Conservation (phyloP, 2,888 invertebrate genomes). For the Macrosoma leucophasiata region DNA sequence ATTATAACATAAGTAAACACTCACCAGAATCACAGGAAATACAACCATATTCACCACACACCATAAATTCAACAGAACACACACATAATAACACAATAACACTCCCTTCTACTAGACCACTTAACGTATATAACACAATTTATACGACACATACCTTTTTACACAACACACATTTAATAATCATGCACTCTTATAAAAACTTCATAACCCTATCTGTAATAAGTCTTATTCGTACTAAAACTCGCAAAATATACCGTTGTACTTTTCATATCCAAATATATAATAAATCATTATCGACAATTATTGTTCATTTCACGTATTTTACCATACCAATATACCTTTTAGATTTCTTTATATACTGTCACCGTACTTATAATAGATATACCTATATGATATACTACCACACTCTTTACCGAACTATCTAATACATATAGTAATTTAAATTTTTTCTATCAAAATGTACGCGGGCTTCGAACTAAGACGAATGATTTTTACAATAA, state of each 20-base stretch:
- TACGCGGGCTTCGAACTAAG: constrained; percentile 2
- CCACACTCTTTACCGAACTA: neutral
- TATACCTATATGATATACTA: neutral
- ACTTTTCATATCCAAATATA: constrained; percentile 1
- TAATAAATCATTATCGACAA: no score
- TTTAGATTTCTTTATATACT: constrained; percentile 1
- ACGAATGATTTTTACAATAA: constrained; percentile 1
- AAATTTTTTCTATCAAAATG: constrained; percentile 7
- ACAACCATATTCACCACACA: constrained; percentile 1
- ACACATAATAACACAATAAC: neutral
- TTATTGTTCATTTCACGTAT: no score
- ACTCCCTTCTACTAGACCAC: neutral
- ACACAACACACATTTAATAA: no score
- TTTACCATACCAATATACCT: neutral
- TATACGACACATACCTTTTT: no score
- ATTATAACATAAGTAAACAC: neutral
- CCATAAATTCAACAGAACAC: neutral
- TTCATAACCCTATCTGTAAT: no score
- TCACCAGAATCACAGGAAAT: neutral
- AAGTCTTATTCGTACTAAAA: no score
- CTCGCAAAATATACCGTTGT: neutral
- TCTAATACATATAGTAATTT: neutral
- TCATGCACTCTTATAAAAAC: no score
- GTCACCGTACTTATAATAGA: neutral
- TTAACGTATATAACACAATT: no score